phyloP scores from a whole-genome alignment of 1,140 invertebrate genomes.

The Magallana ariakensis region DNA sequence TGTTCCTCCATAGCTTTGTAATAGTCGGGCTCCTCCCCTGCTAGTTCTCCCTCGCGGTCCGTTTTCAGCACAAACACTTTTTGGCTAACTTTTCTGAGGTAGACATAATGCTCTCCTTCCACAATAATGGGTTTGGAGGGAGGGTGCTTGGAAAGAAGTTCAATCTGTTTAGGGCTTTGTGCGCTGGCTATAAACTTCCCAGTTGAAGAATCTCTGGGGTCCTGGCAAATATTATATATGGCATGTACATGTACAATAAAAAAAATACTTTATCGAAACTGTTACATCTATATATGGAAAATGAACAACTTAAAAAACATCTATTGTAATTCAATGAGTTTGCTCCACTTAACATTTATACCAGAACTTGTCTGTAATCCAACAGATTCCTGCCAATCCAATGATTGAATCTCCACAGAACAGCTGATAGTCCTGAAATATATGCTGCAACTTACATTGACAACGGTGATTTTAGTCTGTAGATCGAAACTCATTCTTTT shows the following conservation, averaged over 20 bases:
- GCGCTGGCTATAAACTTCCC: conserved; percentile 96
- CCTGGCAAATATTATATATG: not conserved
- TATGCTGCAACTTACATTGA: conserved; percentile 82
- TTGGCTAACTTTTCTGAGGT: conserved; percentile 87
- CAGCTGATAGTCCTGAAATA: too few relatives aligned
- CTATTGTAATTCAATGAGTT: too few relatives aligned
- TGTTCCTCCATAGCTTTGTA: conserved; percentile 44
- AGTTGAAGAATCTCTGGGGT: conserved; percentile 76
- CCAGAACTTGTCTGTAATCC: too few relatives aligned
- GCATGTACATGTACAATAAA: too few relatives aligned
- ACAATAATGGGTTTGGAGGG: conserved; percentile 88
- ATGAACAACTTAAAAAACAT: too few relatives aligned
- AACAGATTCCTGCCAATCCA: too few relatives aligned
- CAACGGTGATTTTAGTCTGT: conserved; percentile 86
- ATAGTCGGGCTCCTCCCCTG: conserved; percentile 73
- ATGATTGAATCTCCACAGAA: too few relatives aligned
- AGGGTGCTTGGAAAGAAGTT: conserved; percentile 87
- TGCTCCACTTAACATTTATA: too few relatives aligned
- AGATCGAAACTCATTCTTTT: conserved; percentile 93
- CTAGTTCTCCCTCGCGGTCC: conserved; percentile 79
- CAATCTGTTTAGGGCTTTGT: conserved; percentile 89
- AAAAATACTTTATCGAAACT: too few relatives aligned
- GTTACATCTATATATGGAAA: too few relatives aligned
- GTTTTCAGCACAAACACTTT: conserved; percentile 92
- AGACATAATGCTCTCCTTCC: conserved; percentile 92